Base-by-base conservation (phyloP, 2,888 invertebrate species). In the Colostygia pectinataria region DNA sequence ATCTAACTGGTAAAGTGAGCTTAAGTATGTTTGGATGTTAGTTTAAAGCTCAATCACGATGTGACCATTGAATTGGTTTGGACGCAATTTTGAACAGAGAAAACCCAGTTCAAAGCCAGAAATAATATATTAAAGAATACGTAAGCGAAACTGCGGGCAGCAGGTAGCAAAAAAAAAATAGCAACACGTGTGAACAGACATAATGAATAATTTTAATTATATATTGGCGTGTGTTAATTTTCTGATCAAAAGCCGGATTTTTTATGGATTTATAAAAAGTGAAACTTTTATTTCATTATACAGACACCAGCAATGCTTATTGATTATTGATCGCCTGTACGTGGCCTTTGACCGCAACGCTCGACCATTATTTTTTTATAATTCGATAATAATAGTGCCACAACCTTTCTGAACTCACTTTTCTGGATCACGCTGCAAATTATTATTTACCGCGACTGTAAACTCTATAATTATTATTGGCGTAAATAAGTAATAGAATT, bases 401-500 rank as follows among this genome's bases (percentile, higher is more conserved):
- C 36, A 23, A 48, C 39, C 49, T 55, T 47, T 51, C n/a, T 47
- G 38, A 46, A 41, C 47, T 41, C 39, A 13, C 44, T 31, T 43
- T 49, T 43, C n/a, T 44, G 20, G 10, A 10, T 1, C 20, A 7
- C 2, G n/a, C 10, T 12, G 6, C 13, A 45, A 52, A 52, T 55
- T 47, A 55, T 45, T 32, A 44, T 41, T 48, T 38, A 15, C 20
- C 4, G 1, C 18, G 15, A 28, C 3, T 31, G 7, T 34, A 12
- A 18, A 36, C 28, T 12, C 15, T 48, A 49, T 59, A 55, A 57
- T 36, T 47, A 53, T 55, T 49, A 57, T 57, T 53, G 43, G 40
- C 50, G 55, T 36, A 53, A 53, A 55, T 51, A 59, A 55, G 39
- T 49, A 46, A 53, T 51, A 48, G 44, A 52, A 39, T 45, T 25